Evolutionary conservation across 2,113 vertebrate species (phyloP), one percentile per base, ranked within the genome.

Genomic region (Forbesichthys agassizii): DNA sequence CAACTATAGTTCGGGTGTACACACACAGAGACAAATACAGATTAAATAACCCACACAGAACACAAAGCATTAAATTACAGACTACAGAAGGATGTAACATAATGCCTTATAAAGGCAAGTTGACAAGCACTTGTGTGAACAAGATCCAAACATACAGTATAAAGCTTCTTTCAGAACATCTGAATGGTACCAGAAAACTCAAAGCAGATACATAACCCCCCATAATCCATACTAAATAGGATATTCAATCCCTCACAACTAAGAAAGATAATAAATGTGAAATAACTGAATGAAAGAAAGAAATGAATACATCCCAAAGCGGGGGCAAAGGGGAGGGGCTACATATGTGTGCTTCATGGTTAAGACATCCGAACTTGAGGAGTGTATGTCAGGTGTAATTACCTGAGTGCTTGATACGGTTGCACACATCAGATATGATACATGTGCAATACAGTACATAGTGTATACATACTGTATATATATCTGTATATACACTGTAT

Each of bases 311-410:
- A 16, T 16, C 16, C 16, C 16, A 16, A 16, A 16, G 16, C 4
- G 69, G 33, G 11, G 48, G 4, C 33, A 66, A 9, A 52, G n/a
- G 9, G 64, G 59, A 36, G 20, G 36, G 54, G 66, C 13, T 33
- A 33, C 33, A 53, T 51, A 60, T 52, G 56, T 36, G 55, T 11
- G 11, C 13, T 69, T 13, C 20, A 61, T 60, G 12, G 68, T 48
- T 51, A 52, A 59, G 71, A 46, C 48, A 47, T 77, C 52, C 46
- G 9, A 67, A 47, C 52, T 42, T 75, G 53, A 61, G 61, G 75
- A 80, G 73, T 74, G 48, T 71, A 55, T 64, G 33, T 69, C 53
- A 64, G 63, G 20, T 68, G 13, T 82, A 80, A 83, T 82, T 80
- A 75, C 61, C 59, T 67, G 57, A 73, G 69, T 75, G 52, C 11